Percentiles rank a stretch among this genome's conserved stretches.
Conservation (phyloP, 1,140 invertebrate genomes). For the Drosophila lini region DNA sequence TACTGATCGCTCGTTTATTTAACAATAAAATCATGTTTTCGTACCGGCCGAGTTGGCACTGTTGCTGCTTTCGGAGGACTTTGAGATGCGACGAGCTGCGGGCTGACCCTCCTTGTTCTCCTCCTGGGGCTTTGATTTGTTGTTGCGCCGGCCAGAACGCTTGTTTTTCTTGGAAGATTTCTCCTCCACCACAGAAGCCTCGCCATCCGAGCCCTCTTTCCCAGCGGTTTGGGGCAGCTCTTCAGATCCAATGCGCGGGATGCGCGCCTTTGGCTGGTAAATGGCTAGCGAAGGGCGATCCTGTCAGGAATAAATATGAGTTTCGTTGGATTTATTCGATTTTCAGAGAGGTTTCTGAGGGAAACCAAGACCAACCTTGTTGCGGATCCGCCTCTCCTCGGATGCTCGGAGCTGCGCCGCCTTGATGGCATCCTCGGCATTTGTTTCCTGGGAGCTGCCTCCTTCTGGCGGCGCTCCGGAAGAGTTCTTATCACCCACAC, state of each 20-base stretch:
- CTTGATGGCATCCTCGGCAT: slow-evolving; percentile 22
- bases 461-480: neutral
- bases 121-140: slow-evolving; percentile 43
- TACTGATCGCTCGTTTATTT: slow-evolving; percentile 48
- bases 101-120: slow-evolving; percentile 23
- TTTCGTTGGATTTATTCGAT: neutral
- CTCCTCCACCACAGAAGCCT: slow-evolving; percentile 36
- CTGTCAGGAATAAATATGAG: slow-evolving; percentile 38
- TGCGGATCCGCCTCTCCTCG: slow-evolving; percentile 84
- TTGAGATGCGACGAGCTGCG: slow-evolving; percentile 39
- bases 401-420: slow-evolving; percentile 22
- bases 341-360: neutral
- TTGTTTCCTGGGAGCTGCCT: neutral
- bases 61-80: slow-evolving; percentile 63
- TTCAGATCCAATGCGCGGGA: slow-evolving; percentile 40
- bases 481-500: neutral
- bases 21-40: slow-evolving; percentile 28
- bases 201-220: slow-evolving; percentile 36
- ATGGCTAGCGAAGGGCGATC: slow-evolving; percentile 83
- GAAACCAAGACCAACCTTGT: slow-evolving; percentile 79
- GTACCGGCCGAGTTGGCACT: slow-evolving; percentile 33
- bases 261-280: slow-evolving; percentile 77
- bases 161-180: slow-evolving; percentile 32
- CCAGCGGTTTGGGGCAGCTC: slow-evolving; percentile 44
- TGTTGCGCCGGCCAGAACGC: slow-evolving; percentile 55